Evolutionary conservation across 2,113 vertebrate genomes (phyloP), one percentile per base, ranked within the genome.

Genomic region (Tamias sibiricus): DNA sequence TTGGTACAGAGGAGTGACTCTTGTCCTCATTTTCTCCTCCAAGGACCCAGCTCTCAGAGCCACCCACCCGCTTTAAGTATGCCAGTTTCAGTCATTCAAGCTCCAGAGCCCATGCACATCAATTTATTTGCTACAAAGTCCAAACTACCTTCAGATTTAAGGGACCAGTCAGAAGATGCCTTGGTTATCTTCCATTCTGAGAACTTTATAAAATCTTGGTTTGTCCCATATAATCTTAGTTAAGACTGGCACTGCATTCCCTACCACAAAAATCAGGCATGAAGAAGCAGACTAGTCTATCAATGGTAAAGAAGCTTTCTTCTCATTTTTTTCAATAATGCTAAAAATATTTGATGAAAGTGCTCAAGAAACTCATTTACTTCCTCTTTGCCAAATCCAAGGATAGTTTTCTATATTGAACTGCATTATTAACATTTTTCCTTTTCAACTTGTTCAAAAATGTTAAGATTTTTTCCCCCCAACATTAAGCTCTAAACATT

Each of bases 401-500:
- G 26, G 82, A 32, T 14, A 68, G 4, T 32, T 0, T 44, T 68
- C 66, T 84, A 44, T n/a, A 62, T 0, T 24, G 16, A 71, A 90
- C 13, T 14, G 10, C 2, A 14, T 37, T 79, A 14, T 71, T 87
- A 40, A 71, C 22, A 92, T 81, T 82, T 81, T 83, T 30, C 62
- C 57, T 87, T 64, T 54, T 79, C 42, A 75, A 57, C 26, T 62
- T 80, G 47, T 76, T 94, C 66, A 87, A 88, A 79, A 82, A 89
- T 47, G 59, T 85, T 28, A 26, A 89, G 28, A 40, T 44, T 19
- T 40, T 40, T 52, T 64, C 80, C 59, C 19, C 76, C 17, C 85
- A 52, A 85, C 11, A 37, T 54, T 75, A 81, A 95, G 28, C n/a
- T 59, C 80, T 77, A 83, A 95, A 96, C 54, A 75, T 87, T 75